Evolutionary conservation across 1,140 invertebrate species (phyloP), one percentile per base, ranked within the genome.

Genomic region (Apocrypta bakeri): DNA sequence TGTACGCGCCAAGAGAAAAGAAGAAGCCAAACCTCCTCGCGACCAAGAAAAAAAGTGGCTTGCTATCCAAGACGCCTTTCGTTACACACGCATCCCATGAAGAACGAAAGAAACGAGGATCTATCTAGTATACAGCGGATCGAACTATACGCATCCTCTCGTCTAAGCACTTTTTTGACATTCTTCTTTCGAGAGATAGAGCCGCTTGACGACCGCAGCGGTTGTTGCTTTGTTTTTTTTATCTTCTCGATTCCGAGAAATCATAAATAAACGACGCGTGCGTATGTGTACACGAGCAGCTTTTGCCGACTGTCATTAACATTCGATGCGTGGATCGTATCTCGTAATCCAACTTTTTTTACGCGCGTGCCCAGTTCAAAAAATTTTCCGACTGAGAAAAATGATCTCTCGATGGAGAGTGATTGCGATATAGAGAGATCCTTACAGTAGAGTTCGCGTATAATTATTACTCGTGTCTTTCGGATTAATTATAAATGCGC

Each of bases 291-390:
- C 17, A 17, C 33, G 40, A 68, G 61, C 14, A 71, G 40, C 56
- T 68, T 79, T 79, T 80, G 42, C 29, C 17, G 61, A 79, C 37
- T 40, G 63, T 80, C 27, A 37, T 33, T 37, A 73, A 71, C 48
- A 40, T 74, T 74, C 78, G 83, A 84, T 84, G 79, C 74, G 71
- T 21, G 40, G 1, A 9, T 8, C 25, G 64, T 64, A 56, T 40
- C 14, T 63, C 42, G 2, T 56, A 56, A 56, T 56, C 3, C 48
- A 17, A 17, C 21, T 21, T 56, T 56, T 56, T 56, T 56, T 56
- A 21, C 42, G 14, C 21, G 0, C 48, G 48, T 4, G 48, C 21
- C 17, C 48, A 17, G 42, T 3, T 48, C 17, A 56, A 56, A 56
- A 17, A 21, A 56, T 56, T 56, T 21, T 14, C 48, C 17, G 21